Evolutionary conservation across 1,140 invertebrate genomes (phyloP).

Genomic region (Pseudomyrmex gracilis): DNA sequence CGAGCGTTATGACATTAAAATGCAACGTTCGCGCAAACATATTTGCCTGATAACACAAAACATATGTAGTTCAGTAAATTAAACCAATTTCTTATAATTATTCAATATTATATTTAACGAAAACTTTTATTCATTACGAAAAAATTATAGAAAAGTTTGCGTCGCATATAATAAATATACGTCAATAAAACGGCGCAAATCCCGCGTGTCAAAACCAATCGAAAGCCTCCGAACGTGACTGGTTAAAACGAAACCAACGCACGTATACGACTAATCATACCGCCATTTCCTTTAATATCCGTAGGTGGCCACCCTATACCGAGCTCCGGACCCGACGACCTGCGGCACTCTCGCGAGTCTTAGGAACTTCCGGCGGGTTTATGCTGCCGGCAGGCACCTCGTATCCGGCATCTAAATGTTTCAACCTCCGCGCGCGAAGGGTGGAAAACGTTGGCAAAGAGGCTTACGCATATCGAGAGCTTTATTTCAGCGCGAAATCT

Average conservation of each 20-base stretch:
- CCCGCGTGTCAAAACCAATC: conserved; percentile 30
- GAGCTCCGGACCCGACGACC: conserved; percentile 65
- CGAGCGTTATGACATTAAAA: background rate
- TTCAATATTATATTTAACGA: background rate
- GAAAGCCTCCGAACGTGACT: conserved; percentile 21
- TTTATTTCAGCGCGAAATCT: conserved; percentile 14
- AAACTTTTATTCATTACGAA: background rate
- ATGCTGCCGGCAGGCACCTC: conserved; percentile 77
- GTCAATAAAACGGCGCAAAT: conserved; percentile 7
- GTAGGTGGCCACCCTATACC: conserved; percentile 77
- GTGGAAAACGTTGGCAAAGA: conserved; percentile 44
- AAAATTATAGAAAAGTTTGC: background rate
- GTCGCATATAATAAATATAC: background rate
- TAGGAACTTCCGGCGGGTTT: conserved; percentile 83
- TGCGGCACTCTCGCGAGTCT: conserved; percentile 79
- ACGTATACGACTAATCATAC: conserved; percentile 86
- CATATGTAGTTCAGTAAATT: background rate
- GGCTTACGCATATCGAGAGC: conserved; percentile 33
- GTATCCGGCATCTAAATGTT: conserved; percentile 82
- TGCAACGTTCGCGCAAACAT: background rate
- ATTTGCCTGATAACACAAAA: background rate
- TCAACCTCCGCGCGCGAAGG: conserved; percentile 61
- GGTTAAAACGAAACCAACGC: conserved; percentile 82
- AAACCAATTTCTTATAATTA: background rate
- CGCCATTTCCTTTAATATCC: conserved; percentile 87